Evolutionary conservation across 2,888 invertebrate genomes (phyloP).

Genomic region (Chloroclystis v-ata): DNA sequence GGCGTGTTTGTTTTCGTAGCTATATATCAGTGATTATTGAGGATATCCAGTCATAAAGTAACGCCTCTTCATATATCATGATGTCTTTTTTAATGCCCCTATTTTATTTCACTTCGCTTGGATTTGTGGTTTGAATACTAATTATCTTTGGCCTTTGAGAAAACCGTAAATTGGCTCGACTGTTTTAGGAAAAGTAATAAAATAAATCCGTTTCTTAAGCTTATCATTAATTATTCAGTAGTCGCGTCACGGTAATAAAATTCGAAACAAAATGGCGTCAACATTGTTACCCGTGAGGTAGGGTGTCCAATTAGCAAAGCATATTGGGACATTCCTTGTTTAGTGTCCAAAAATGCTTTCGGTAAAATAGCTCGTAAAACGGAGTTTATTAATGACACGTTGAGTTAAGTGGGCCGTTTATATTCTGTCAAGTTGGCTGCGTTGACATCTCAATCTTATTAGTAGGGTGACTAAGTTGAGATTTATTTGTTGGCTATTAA

Average conservation of each 20-base stretch:
- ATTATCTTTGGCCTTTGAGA: neutral
- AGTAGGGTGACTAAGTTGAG: slow-evolving; percentile 33
- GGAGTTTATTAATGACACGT: slow-evolving; percentile 55
- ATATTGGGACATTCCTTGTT: slow-evolving; percentile 43
- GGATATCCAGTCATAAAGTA: slow-evolving; percentile 44
- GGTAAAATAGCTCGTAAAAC: slow-evolving; percentile 57
- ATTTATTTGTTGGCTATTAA: slow-evolving; percentile 37
- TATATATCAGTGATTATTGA: slow-evolving; percentile 68
- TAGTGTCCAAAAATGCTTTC: slow-evolving; percentile 41
- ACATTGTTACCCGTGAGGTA: slow-evolving; percentile 30
- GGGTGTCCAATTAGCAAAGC: slow-evolving; percentile 45
- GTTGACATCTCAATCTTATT: slow-evolving; percentile 70
- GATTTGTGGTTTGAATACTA: slow-evolving; percentile 7
- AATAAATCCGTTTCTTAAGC: slow-evolving; percentile 13
- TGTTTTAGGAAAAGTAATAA: slow-evolving; percentile 14
- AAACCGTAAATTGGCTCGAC: slow-evolving; percentile 9
- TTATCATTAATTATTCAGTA: slow-evolving; percentile 18
- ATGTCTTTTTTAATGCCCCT: slow-evolving; percentile 18
- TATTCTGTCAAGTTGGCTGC: slow-evolving; percentile 52
- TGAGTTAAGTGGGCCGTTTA: slow-evolving; percentile 61
- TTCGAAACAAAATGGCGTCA: slow-evolving; percentile 23
- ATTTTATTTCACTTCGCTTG: slow-evolving; percentile 3
- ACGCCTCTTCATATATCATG: slow-evolving; percentile 26
- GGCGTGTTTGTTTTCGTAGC: slow-evolving; percentile 74
- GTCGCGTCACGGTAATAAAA: slow-evolving; percentile 16